These are phyloP conservation scores for Pollenia amentaria DNA, from an alignment of 2,888 invertebrate species.

Conservation along the genomic window DNA sequence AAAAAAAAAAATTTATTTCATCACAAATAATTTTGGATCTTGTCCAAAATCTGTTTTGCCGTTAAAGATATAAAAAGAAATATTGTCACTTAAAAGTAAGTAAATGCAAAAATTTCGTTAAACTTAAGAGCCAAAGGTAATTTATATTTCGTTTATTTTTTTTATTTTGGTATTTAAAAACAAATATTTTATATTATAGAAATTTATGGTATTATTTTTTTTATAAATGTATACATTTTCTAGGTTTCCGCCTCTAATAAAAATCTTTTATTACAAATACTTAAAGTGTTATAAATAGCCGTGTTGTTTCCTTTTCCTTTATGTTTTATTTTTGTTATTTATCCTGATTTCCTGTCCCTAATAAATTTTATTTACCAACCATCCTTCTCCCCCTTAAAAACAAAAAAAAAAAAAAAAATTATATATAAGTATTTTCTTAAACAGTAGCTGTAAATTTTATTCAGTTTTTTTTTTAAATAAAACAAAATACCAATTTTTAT, in stretches of 20 bases:
- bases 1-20: background rate
- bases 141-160: slow-evolving; percentile 45
- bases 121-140: slow-evolving; percentile 31
- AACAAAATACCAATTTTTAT: background rate
- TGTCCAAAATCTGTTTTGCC: slow-evolving; percentile 29
- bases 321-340: background rate
- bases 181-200: background rate
- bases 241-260: background rate
- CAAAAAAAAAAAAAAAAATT: too few species aligned
- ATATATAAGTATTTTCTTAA: too few species aligned
- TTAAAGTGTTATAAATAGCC: background rate
- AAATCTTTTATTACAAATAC: slow-evolving; percentile 15
- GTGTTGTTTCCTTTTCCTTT: background rate
- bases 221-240: background rate
- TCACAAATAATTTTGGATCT: slow-evolving; percentile 40
- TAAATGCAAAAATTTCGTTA: background rate
- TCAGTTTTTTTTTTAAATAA: too few species aligned
- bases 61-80: background rate
- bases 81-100: slow-evolving; percentile 33
- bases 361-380: too few species aligned
- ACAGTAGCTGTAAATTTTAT: too few species aligned
- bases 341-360: background rate
- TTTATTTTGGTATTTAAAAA: slow-evolving; percentile 12
- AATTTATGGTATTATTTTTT: slow-evolving; percentile 15
- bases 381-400: too few species aligned